These are phyloP conservation scores for Bovichtus diacanthus DNA, from an alignment of 2,797 vertebrate species.

Conservation along the genomic window DNA sequence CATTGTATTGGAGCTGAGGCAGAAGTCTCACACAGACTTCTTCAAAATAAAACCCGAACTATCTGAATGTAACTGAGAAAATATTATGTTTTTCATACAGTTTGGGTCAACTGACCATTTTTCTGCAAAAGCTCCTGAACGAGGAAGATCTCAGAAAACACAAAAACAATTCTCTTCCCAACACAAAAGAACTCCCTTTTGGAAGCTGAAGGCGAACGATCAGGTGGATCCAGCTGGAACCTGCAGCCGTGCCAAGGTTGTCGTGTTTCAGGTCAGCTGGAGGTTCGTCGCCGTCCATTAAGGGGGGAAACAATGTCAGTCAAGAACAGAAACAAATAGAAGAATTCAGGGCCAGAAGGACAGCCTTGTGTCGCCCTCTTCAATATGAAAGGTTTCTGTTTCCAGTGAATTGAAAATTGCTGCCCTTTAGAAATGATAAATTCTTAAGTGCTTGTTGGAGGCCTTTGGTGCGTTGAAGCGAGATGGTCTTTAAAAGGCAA, in stretches of 20 bases:
- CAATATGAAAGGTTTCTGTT: conserved; percentile 38
- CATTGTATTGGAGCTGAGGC: not conserved
- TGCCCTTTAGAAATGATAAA: conserved; percentile 34
- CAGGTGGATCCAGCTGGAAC: not conserved
- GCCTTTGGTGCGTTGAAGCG: not conserved
- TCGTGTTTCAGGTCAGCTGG: not conserved
- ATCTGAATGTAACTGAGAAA: not conserved
- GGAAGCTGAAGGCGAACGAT: not conserved
- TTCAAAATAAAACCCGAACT: not conserved
- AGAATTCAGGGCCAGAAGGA: not conserved
- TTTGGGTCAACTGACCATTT: not conserved
- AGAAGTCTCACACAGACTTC: not conserved
- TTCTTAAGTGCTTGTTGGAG: conserved; percentile 25
- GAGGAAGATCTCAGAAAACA: too few relatives aligned
- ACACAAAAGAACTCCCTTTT: not conserved
- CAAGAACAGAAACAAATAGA: not conserved
- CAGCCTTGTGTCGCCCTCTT: conserved; percentile 1
- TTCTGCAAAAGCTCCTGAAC: too few relatives aligned
- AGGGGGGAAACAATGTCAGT: accelerated
- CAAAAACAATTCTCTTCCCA: conserved; percentile 14
- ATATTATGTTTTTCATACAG: too few relatives aligned
- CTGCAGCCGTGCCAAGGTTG: not conserved
- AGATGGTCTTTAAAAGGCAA: conserved; percentile 42
- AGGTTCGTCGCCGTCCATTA: not conserved
- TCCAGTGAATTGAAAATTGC: conserved; percentile 28